Percentiles rank a stretch among this genome's conserved stretches.
Conservation (phyloP, 2,113 vertebrate species). For the Pygoscelis adeliae region DNA sequence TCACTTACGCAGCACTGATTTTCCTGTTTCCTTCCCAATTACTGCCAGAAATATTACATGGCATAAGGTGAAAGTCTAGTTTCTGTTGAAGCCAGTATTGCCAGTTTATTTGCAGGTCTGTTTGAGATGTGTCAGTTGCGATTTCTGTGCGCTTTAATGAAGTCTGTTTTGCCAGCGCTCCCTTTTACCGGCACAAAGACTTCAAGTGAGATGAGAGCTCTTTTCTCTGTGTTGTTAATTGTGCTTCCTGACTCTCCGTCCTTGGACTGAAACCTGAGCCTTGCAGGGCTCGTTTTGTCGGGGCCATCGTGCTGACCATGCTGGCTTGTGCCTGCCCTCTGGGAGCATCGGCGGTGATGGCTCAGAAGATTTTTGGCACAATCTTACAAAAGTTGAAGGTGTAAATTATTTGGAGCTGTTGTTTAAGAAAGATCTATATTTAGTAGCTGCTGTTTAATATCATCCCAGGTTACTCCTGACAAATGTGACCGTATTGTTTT, state of each 20-base stretch:
- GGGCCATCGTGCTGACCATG: not conserved
- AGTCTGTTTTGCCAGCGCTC: not conserved
- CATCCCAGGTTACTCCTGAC: not conserved
- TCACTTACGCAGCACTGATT: not conserved
- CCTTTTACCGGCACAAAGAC: not conserved
- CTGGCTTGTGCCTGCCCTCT: not conserved
- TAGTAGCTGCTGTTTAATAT: slow-evolving; percentile 1
- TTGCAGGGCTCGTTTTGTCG: not conserved
- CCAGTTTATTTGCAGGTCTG: not conserved
- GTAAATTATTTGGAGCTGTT: not conserved
- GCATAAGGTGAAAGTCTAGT: not conserved
- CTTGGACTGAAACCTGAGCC: not conserved
- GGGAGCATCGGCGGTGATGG: rapidly evolving
- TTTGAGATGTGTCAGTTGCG: not conserved
- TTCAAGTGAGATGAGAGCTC: not conserved
- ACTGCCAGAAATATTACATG: not conserved
- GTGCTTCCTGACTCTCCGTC: not conserved
- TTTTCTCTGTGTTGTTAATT: not conserved
- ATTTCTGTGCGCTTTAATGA: rapidly evolving
- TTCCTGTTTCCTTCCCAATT: not conserved
- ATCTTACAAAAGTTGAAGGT: not conserved
- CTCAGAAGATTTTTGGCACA: not conserved
- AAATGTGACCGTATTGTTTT: rapidly evolving
- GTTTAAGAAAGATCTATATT: not conserved
- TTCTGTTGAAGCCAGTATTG: not conserved